These are phyloP conservation scores for Pseudois nayaur DNA, from an alignment of 2,113 vertebrate genomes.

Conservation along the genomic window DNA sequence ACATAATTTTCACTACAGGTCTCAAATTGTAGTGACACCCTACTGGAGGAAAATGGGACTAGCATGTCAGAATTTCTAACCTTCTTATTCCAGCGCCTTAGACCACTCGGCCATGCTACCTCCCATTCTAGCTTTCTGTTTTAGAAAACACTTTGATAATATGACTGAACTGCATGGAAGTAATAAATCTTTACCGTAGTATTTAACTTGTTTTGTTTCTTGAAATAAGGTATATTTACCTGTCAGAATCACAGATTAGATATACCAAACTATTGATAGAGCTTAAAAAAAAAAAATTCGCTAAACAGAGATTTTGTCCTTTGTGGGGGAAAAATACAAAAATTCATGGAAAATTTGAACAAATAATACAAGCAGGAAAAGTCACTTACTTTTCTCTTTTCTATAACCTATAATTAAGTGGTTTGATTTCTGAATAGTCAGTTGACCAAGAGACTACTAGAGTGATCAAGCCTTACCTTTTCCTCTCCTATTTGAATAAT, in stretches of 20 bases:
- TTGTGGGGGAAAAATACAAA: not conserved
- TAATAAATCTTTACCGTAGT: not conserved
- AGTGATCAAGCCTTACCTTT: not conserved
- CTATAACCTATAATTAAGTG: constrained; percentile 63
- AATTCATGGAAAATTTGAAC: not conserved
- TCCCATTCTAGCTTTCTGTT: not conserved
- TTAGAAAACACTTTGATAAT: not conserved
- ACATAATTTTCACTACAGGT: not conserved
- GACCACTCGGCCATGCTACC: not conserved
- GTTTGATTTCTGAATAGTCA: constrained; percentile 66
- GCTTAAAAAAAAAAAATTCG: not conserved
- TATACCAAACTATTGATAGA: not conserved
- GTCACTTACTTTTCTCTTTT: not conserved
- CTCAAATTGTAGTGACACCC: not conserved
- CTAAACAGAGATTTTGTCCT: not conserved
- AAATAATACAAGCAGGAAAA: not conserved
- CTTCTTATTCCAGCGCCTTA: not conserved
- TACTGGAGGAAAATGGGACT: not conserved
- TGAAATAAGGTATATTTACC: not conserved
- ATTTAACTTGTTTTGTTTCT: not conserved
- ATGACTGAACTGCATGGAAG: not conserved
- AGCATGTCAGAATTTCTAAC: not conserved
- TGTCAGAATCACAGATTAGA: not conserved
- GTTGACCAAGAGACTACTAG: constrained; percentile 32
- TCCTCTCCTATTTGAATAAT: constrained; percentile 4